Evolutionary conservation across 2,888 invertebrate genomes (phyloP), one percentile per base, ranked within the genome.

Genomic region (Phoronis australis): DNA sequence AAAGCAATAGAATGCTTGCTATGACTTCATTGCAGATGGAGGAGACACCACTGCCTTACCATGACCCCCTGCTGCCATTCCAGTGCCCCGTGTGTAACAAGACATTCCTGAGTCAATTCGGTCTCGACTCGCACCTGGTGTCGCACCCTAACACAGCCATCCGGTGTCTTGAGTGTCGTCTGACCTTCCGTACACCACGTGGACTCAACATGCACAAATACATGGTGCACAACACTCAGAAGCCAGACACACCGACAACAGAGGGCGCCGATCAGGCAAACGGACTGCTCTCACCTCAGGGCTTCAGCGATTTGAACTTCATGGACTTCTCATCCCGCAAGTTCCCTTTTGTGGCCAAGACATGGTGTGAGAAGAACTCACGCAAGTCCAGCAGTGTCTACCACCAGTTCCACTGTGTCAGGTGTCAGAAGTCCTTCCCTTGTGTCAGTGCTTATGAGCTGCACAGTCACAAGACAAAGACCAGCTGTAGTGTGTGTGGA

Each of bases 241-340:
- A n/a, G n/a, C n/a, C n/a, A n/a, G n/a, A n/a, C n/a, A n/a, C n/a
- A n/a, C n/a, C n/a, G n/a, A n/a, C n/a, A n/a, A n/a, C n/a, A n/a
- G n/a, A n/a, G n/a, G n/a, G n/a, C n/a, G n/a, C n/a, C n/a, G n/a
- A n/a, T n/a, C n/a, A n/a, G n/a, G n/a, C n/a, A n/a, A n/a, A n/a
- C n/a, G n/a, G n/a, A n/a, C n/a, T n/a, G n/a, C n/a, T n/a, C n/a
- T n/a, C 22, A 18, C 38, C 52, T 6, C 42, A 64, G 20, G 71
- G 71, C 18, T 74, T 74, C 55, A 54, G 66, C 59, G 87, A 89
- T 72, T 78, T 73, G 47, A 84, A 84, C 2, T 87, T 86, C 69
- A 83, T 87, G n/a, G 88, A 89, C 68, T 90, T 88, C 69, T 85
- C 88, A 0, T 84, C 83, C 51, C 83, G 84, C 60, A 90, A 90